phyloP scores from a whole-genome alignment of 2,113 vertebrate species.

The Hippocampus guttulatus region DNA sequence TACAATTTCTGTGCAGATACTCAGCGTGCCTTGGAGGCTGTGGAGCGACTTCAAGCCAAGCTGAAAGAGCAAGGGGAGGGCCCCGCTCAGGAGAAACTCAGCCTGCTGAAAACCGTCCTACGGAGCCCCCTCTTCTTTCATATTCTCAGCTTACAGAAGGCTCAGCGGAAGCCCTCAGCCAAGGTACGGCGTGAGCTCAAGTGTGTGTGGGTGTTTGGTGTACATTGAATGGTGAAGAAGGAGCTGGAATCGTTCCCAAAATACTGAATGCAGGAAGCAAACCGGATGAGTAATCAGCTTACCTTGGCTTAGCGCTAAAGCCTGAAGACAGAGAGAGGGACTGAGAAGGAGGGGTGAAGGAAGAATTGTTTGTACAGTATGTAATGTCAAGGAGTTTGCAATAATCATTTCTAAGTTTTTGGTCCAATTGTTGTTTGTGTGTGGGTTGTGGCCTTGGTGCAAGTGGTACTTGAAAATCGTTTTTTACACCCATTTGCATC shows the following conservation, averaged over 20 bases:
- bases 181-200: slow-evolving; percentile 65
- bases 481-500: not conserved
- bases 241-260: slow-evolving; percentile 57
- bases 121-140: slow-evolving; percentile 93
- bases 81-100: slow-evolving; percentile 84
- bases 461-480: not conserved
- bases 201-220: slow-evolving; percentile 37
- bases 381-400: slow-evolving; percentile 37
- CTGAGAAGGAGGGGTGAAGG: slow-evolving; percentile 1
- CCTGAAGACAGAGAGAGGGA: slow-evolving; percentile 45
- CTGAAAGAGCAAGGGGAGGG: slow-evolving; percentile 83
- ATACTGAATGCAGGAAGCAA: slow-evolving; percentile 62
- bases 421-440: not conserved
- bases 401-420: slow-evolving; percentile 33
- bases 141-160: slow-evolving; percentile 86
- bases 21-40: slow-evolving; percentile 83
- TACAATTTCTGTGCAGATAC: slow-evolving; percentile 73
- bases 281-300: slow-evolving; percentile 73
- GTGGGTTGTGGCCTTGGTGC: not conserved
- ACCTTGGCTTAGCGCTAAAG: slow-evolving; percentile 68
- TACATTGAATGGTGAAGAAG: slow-evolving; percentile 43
- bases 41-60: slow-evolving; percentile 86
- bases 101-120: slow-evolving; percentile 83
- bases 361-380: slow-evolving; percentile 19
- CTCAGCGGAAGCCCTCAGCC: slow-evolving; percentile 70